Conservation (phyloP, 2,888 invertebrate genomes). For the Apoderus coryli region DNA sequence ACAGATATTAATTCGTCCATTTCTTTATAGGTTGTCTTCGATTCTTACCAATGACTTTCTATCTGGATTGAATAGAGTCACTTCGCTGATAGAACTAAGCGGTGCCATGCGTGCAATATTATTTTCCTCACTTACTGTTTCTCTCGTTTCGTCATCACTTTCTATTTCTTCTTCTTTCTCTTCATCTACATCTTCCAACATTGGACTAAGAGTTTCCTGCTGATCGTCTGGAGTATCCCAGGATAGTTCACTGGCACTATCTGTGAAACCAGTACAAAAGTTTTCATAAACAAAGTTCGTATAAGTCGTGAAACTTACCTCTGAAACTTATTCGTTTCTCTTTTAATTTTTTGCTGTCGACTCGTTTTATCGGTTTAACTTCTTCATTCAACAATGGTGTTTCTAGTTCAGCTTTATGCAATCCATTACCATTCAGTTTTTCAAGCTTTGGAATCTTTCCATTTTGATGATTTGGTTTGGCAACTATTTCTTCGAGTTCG, state of each 20-base stretch:
- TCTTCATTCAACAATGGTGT: slow-evolving; percentile 17
- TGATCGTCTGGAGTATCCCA: slow-evolving; percentile 43
- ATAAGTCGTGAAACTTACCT: slow-evolving; percentile 35
- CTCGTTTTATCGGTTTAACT: slow-evolving; percentile 20
- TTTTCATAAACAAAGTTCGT: background rate
- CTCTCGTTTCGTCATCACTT: slow-evolving; percentile 17
- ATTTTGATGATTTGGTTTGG: slow-evolving; percentile 22
- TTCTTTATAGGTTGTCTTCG: slow-evolving; percentile 5
- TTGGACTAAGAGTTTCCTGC: slow-evolving; percentile 28
- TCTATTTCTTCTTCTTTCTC: slow-evolving; percentile 23
- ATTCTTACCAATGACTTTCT: slow-evolving; percentile 16
- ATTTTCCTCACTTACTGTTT: slow-evolving; percentile 35
- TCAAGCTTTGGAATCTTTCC: slow-evolving; percentile 26
- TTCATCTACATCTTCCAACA: slow-evolving; percentile 30
- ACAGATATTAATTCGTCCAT: slow-evolving; percentile 6
- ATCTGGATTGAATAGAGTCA: slow-evolving; percentile 22
- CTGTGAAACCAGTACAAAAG: slow-evolving; percentile 18
- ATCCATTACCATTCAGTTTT: slow-evolving; percentile 18
- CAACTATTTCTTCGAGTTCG: slow-evolving; percentile 9
- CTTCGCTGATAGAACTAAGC: slow-evolving; percentile 39
- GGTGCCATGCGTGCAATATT: slow-evolving; percentile 32
- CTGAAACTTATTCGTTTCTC: slow-evolving; percentile 38
- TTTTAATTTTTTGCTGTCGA: slow-evolving; percentile 26
- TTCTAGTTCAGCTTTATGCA: slow-evolving; percentile 16
- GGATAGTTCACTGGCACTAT: slow-evolving; percentile 37